Conservation (phyloP, 2,888 invertebrate species). For the Drosophila picticornis region DNA sequence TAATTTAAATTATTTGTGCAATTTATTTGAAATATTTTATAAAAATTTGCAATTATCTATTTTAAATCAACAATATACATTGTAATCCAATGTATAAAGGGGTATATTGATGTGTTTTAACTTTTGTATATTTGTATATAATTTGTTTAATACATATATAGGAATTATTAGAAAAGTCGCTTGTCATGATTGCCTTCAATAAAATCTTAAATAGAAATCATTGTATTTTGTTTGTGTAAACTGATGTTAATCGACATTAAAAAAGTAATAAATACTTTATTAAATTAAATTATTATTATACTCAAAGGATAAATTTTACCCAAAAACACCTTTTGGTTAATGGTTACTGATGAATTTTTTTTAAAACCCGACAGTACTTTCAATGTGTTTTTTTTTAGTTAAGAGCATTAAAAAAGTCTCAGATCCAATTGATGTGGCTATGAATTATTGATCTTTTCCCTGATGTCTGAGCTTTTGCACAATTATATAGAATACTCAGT, state of each 20-base stretch:
- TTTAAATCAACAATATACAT: background rate
- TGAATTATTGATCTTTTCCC: background rate
- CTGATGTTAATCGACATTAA: background rate
- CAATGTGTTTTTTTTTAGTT: background rate
- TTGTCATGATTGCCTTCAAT: background rate
- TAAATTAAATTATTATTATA: background rate
- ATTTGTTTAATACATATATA: background rate
- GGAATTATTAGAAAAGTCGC: background rate
- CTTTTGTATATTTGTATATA: too few species aligned
- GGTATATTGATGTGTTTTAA: background rate
- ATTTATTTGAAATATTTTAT: background rate
- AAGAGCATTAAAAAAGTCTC: background rate
- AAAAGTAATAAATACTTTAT: background rate
- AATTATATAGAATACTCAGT: background rate
- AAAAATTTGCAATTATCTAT: background rate
- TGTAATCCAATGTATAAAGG: background rate
- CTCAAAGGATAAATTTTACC: background rate
- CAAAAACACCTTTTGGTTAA: background rate
- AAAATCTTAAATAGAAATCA: background rate
- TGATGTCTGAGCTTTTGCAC: background rate
- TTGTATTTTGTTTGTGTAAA: background rate
- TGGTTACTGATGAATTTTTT: background rate
- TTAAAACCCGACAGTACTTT: background rate
- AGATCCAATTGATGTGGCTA: background rate
- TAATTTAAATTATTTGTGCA: background rate